These are phyloP conservation scores for Nerophis ophidion DNA, from an alignment of 2,113 vertebrate genomes.

Conservation along the genomic window DNA sequence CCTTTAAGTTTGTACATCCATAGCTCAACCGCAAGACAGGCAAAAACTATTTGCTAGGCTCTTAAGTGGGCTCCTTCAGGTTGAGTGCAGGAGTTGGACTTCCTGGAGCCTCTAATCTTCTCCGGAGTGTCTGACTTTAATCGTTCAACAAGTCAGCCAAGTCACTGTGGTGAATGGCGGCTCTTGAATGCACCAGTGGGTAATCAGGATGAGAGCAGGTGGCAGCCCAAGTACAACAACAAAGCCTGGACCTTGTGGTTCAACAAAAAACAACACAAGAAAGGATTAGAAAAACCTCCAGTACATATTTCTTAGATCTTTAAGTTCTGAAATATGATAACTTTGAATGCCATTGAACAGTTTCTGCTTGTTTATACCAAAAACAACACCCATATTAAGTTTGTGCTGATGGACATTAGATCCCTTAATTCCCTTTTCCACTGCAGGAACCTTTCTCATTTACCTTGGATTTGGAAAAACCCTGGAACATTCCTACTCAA, in stretches of 20 bases:
- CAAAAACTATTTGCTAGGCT: slow-evolving; percentile 18
- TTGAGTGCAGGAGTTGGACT: slow-evolving; percentile 9
- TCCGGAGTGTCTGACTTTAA: slow-evolving; percentile 21
- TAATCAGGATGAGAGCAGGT: slow-evolving; percentile 13
- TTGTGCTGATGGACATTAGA: too few relatives aligned
- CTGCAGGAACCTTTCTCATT: too few relatives aligned
- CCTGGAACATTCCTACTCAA: too few relatives aligned
- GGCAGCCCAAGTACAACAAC: neutral
- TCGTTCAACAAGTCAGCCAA: slow-evolving; percentile 16
- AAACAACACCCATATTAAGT: too few relatives aligned
- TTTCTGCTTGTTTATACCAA: neutral
- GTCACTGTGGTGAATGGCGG: slow-evolving; percentile 11
- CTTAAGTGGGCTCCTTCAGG: slow-evolving; percentile 17
- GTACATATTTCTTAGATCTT: too few relatives aligned
- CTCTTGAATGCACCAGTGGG: slow-evolving; percentile 8
- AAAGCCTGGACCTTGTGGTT: neutral
- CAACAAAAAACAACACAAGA: neutral
- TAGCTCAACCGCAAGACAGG: slow-evolving; percentile 24
- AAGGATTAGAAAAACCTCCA: too few relatives aligned
- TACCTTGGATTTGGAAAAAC: too few relatives aligned
- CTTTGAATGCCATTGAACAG: too few relatives aligned
- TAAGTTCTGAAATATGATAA: too few relatives aligned
- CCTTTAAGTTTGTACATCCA: slow-evolving; percentile 9
- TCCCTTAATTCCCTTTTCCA: too few relatives aligned
- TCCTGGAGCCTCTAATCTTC: slow-evolving; percentile 17